phyloP scores from a whole-genome alignment of 1,140 invertebrate genomes.

The Artemia franciscana region DNA sequence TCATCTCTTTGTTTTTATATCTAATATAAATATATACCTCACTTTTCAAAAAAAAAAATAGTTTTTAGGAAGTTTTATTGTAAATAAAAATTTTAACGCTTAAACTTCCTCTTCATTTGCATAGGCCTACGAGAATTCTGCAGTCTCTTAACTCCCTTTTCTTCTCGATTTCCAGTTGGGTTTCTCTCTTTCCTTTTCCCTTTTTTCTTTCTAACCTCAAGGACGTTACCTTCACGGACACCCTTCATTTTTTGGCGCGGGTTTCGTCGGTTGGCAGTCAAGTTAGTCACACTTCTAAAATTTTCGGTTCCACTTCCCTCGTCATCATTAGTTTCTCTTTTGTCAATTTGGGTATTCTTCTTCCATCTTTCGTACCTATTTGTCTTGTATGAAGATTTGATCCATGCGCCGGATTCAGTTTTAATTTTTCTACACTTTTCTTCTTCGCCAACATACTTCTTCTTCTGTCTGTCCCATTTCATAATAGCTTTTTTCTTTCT shows the following conservation, averaged over 20 bases:
- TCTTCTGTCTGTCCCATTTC: conserved; percentile 73
- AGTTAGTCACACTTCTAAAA: background rate
- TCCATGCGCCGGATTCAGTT: conserved; percentile 81
- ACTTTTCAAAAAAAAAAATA: no score
- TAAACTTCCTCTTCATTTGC: no score
- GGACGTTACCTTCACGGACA: background rate
- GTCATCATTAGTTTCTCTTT: conserved; percentile 30
- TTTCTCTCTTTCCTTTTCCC: background rate
- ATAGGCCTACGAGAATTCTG: background rate
- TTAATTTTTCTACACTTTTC: conserved; percentile 51
- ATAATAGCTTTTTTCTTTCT: conserved; percentile 31
- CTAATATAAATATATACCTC: no score
- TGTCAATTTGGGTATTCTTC: conserved; percentile 46
- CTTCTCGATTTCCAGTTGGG: background rate
- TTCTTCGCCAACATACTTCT: conserved; percentile 57
- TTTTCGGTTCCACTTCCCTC: conserved; percentile 26
- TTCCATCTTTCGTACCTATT: conserved; percentile 71
- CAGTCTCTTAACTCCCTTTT: background rate
- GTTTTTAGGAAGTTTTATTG: no score
- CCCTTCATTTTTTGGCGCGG: background rate
- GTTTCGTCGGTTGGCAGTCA: background rate
- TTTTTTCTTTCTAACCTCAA: background rate
- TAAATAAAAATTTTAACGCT: no score
- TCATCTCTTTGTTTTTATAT: no score
- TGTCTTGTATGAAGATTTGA: conserved; percentile 78